These are phyloP conservation scores for Eidolon helvum DNA, from an alignment of 2,113 vertebrate genomes.

Conservation along the genomic window DNA sequence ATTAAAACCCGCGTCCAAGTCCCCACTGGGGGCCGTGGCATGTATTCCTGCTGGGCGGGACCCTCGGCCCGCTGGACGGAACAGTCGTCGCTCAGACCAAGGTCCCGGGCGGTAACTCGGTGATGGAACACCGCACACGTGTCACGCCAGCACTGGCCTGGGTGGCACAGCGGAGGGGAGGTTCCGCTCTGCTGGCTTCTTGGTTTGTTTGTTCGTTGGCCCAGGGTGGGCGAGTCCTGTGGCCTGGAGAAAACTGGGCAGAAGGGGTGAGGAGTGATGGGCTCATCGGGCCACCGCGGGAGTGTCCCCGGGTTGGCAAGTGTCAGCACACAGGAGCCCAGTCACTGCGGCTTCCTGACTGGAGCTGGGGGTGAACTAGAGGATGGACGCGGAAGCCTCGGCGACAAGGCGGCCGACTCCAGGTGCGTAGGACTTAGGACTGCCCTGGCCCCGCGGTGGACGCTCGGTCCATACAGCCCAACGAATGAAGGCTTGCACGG, in stretches of 20 bases:
- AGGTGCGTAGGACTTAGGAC: fast-evolving
- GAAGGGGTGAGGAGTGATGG: background rate
- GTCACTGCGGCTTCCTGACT: fast-evolving
- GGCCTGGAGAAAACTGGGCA: background rate
- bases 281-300: fast-evolving
- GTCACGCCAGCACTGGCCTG: no score
- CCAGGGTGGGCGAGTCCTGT: background rate
- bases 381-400: fast-evolving
- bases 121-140: background rate
- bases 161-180: background rate
- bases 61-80: no score
- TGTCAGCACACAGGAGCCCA: fast-evolving
- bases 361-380: no score
- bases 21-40: background rate
- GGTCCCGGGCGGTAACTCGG: no score
- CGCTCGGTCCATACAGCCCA: fast-evolving
- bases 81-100: no score
- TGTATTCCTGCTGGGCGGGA: no score
- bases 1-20: background rate
- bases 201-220: background rate
- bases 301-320: no score
- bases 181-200: no score
- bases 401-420: background rate
- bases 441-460: fast-evolving
- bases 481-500: fast-evolving